Evolutionary conservation across 2,113 vertebrate species (phyloP).

Genomic region (Vanacampus margaritifer): DNA sequence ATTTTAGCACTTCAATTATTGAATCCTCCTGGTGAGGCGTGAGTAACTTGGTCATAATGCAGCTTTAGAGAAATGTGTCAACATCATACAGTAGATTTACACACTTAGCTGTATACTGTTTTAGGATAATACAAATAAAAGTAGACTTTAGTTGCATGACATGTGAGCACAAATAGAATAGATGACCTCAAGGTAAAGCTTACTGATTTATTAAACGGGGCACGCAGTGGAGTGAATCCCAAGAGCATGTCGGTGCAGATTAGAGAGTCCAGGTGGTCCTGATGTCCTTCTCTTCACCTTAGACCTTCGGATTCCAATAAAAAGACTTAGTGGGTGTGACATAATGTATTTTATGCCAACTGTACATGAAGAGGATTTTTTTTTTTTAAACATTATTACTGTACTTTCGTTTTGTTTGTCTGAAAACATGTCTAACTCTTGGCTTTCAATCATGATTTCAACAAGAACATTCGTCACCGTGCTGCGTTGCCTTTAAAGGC

Average conservation of each 20-base stretch:
- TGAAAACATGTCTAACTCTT: conserved; percentile 11
- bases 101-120: not conserved
- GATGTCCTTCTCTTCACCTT: conserved; percentile 15
- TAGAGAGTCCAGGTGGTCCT: conserved; percentile 7
- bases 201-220: conserved; percentile 33
- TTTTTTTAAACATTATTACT: conserved; percentile 2
- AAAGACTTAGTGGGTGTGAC: not conserved
- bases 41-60: conserved; percentile 66
- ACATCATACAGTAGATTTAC: conserved; percentile 28
- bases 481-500: conserved; percentile 62
- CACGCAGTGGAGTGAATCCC: conserved; percentile 7
- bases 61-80: conserved; percentile 54
- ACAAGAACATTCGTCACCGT: conserved; percentile 15
- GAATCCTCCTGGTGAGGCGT: conserved; percentile 49
- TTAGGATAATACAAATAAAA: conserved; percentile 12
- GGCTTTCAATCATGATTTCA: conserved; percentile 24
- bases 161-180: conserved; percentile 9
- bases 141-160: conserved; percentile 2
- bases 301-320: conserved; percentile 1
- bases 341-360: not conserved
- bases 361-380: not conserved
- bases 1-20: conserved; percentile 72
- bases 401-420: conserved; percentile 3
- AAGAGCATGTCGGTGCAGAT: conserved; percentile 12
- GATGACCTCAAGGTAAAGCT: conserved; percentile 24